phyloP scores from a whole-genome alignment of 2,113 vertebrate genomes.

The Drymodes brunneopygia region DNA sequence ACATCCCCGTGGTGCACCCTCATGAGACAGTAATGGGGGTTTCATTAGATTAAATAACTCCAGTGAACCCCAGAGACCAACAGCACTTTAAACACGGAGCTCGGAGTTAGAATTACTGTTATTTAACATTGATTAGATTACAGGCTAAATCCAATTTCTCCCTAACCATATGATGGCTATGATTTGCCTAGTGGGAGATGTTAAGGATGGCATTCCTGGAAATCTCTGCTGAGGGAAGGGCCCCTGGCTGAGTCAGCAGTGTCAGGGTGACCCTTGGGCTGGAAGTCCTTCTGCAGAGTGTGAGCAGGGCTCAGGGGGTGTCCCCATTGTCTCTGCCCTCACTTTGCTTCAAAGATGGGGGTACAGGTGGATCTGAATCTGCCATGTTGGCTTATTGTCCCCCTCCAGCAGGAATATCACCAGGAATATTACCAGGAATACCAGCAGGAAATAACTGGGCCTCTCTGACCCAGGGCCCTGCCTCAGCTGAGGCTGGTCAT shows the following conservation, averaged over 20 bases:
- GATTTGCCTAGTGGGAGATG: neutral
- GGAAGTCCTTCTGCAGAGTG: rapidly evolving
- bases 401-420: neutral
- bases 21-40: constrained; percentile 43
- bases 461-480: neutral
- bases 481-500: rapidly evolving
- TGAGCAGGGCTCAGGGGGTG: neutral
- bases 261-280: neutral
- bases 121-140: constrained; percentile 69
- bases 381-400: rapidly evolving
- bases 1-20: neutral
- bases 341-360: neutral
- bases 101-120: constrained; percentile 41
- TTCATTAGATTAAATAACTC: constrained; percentile 68
- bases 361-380: neutral
- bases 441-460: neutral
- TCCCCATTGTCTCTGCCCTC: neutral
- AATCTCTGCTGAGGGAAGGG: neutral
- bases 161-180: neutral
- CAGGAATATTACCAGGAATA: neutral
- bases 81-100: constrained; percentile 42
- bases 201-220: neutral
- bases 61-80: constrained; percentile 31
- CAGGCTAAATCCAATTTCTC: constrained; percentile 54
- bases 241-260: neutral